Evolutionary conservation across 2,113 vertebrate species (phyloP).

Genomic region (Caretta caretta): DNA sequence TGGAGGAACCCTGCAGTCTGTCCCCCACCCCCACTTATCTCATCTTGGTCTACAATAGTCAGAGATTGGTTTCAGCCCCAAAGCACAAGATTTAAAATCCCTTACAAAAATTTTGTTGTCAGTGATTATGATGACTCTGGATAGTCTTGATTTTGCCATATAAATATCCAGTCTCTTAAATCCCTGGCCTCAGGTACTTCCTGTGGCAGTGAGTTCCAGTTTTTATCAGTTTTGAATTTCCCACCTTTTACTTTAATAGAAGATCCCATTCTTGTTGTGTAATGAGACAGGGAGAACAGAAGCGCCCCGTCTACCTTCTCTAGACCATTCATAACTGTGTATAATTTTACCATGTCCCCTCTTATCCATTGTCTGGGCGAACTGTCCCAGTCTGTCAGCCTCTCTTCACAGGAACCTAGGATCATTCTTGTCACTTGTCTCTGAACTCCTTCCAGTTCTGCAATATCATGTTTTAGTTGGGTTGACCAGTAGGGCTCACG

Average conservation of each 20-base stretch:
- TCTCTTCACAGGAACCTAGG: not conserved
- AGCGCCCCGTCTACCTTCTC: not conserved
- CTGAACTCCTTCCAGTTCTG: not conserved
- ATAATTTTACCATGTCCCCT: not conserved
- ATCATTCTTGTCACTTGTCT: not conserved
- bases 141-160: slow-evolving; percentile 3
- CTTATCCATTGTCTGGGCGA: not conserved
- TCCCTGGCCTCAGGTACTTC: not conserved
- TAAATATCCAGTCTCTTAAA: not conserved
- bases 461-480: not conserved
- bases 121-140: not conserved
- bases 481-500: not conserved
- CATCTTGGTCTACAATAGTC: not conserved
- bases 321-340: not conserved
- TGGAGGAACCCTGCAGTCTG: not conserved
- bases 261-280: not conserved
- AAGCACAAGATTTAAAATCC: slow-evolving; percentile 37
- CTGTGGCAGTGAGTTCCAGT: not conserved
- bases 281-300: not conserved
- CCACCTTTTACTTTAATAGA: not conserved
- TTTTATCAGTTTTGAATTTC: not conserved
- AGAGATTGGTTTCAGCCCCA: not conserved
- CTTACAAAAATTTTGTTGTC: not conserved
- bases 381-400: not conserved
- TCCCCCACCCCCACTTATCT: fast-evolving